phyloP scores from a whole-genome alignment of 2,888 invertebrate genomes.

The Pardosa pseudoannulata region DNA sequence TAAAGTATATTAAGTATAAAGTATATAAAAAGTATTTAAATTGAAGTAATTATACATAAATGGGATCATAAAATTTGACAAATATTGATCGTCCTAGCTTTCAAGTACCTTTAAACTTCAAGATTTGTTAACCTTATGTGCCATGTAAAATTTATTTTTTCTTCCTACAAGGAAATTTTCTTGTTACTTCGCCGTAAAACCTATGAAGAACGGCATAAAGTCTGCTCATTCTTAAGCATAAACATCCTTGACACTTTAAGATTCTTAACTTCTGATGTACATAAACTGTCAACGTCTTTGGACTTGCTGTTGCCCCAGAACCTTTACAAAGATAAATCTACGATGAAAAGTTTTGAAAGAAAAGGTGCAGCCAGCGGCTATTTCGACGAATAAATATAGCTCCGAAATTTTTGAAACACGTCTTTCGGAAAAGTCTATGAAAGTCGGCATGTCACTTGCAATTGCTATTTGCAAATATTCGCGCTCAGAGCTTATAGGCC shows the following conservation, averaged over 20 bases:
- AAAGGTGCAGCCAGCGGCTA: constrained; percentile 22
- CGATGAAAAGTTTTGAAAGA: constrained; percentile 39
- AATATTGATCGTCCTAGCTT: too few species aligned
- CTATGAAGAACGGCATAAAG: constrained; percentile 39
- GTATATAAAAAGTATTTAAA: too few species aligned
- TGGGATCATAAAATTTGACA: too few species aligned
- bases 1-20: too few species aligned
- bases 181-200: too few species aligned
- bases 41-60: too few species aligned
- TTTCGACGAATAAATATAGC: constrained; percentile 48
- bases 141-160: too few species aligned
- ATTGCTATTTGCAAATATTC: constrained; percentile 69
- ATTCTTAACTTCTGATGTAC: constrained; percentile 61
- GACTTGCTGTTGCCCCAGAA: constrained; percentile 22
- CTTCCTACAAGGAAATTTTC: too few species aligned
- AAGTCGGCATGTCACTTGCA: constrained; percentile 67
- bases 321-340: constrained; percentile 59
- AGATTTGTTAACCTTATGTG: too few species aligned
- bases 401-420: constrained; percentile 51
- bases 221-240: constrained; percentile 41
- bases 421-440: constrained; percentile 58
- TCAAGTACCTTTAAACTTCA: too few species aligned
- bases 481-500: constrained; percentile 48
- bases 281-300: constrained; percentile 59
- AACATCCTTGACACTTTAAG: constrained; percentile 63